Evolutionary conservation across 2,113 vertebrate genomes (phyloP).

Genomic region (Pristiophorus japonicus): DNA sequence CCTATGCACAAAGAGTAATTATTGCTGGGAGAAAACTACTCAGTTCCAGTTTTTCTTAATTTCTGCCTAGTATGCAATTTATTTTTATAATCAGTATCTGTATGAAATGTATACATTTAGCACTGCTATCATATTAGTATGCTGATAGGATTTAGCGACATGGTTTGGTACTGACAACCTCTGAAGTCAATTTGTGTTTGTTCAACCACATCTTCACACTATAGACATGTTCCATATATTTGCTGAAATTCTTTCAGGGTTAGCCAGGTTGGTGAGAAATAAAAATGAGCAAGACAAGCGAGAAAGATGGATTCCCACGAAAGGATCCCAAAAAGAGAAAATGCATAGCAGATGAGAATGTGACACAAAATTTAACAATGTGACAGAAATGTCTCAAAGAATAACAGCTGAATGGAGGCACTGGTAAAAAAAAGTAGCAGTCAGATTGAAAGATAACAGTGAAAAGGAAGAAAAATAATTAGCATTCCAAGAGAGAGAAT

Average conservation of each 20-base stretch:
- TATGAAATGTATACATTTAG: neutral
- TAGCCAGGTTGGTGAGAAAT: neutral
- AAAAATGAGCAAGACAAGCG: neutral
- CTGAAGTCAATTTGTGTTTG: neutral
- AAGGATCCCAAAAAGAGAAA: neutral
- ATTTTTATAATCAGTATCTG: neutral
- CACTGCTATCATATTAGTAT: neutral
- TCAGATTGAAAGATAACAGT: neutral
- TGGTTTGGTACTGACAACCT: neutral
- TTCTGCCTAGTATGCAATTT: neutral
- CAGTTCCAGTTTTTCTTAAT: neutral
- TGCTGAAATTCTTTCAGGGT: neutral
- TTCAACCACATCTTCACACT: neutral
- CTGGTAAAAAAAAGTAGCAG: neutral
- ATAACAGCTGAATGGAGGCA: neutral
- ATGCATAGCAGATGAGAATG: neutral
- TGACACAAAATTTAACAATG: neutral
- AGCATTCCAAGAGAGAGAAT: neutral
- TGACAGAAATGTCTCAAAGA: neutral
- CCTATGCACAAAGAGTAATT: neutral
- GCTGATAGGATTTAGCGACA: constrained; percentile 21
- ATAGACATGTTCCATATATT: neutral
- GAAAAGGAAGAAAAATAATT: neutral
- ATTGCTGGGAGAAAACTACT: neutral
- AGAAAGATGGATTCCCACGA: neutral